phyloP scores from a whole-genome alignment of 2,888 invertebrate genomes.

The Helobdella robusta region DNA sequence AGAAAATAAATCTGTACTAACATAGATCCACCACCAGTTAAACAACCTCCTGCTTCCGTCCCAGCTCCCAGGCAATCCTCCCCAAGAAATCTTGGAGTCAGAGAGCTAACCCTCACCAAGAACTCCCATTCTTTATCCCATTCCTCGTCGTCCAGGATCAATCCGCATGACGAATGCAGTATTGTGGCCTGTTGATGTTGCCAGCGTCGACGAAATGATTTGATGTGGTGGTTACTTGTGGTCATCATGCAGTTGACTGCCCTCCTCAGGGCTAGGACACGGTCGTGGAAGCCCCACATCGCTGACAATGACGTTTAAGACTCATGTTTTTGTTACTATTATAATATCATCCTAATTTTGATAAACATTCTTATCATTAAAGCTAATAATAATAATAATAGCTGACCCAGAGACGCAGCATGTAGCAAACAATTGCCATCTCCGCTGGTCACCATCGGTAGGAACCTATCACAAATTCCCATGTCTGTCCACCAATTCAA shows the following conservation, averaged over 20 bases:
- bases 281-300: constrained; percentile 80
- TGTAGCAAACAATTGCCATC: constrained; percentile 81
- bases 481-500: constrained; percentile 68
- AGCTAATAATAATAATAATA: too few species aligned
- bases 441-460: constrained; percentile 67
- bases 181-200: constrained; percentile 60
- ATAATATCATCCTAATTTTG: too few species aligned
- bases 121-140: constrained; percentile 70
- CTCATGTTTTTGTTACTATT: too few species aligned
- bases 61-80: neutral
- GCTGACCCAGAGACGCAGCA: constrained; percentile 64
- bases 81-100: neutral
- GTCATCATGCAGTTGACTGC: constrained; percentile 65
- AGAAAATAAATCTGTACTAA: too few species aligned
- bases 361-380: too few species aligned
- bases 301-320: too few species aligned
- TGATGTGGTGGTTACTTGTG: constrained; percentile 54
- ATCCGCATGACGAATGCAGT: constrained; percentile 53
- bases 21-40: too few species aligned
- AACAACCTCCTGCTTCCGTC: neutral
- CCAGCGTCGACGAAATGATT: constrained; percentile 59
- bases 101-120: constrained; percentile 60
- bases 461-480: constrained; percentile 56
- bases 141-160: constrained; percentile 66
- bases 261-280: constrained; percentile 66